Conservation (phyloP, 2,888 invertebrate genomes). For the Carabus problematicus region DNA sequence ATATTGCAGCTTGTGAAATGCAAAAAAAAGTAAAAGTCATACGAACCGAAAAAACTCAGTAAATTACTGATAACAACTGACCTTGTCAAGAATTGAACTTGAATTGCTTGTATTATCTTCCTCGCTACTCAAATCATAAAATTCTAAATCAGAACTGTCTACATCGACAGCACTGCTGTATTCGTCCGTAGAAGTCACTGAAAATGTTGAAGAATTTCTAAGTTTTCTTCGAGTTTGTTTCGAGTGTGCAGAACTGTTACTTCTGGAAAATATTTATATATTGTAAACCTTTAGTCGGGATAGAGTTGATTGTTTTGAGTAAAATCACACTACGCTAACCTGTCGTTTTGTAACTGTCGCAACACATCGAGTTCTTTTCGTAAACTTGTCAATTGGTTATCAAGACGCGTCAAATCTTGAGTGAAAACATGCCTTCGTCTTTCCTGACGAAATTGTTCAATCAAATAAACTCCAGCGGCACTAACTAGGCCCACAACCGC, state of each 20-base stretch:
- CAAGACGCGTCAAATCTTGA: conserved; percentile 54
- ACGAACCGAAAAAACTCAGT: background rate
- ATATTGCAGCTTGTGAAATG: background rate
- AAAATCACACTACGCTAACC: conserved; percentile 31
- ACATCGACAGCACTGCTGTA: conserved; percentile 53
- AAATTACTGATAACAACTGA: conserved; percentile 6
- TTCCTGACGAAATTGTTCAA: conserved; percentile 56
- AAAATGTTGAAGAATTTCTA: conserved; percentile 36
- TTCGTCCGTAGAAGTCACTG: conserved; percentile 51
- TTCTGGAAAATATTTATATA: conserved; percentile 31
- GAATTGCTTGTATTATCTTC: conserved; percentile 48
- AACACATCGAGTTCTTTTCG: conserved; percentile 53
- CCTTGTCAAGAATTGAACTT: conserved; percentile 45
- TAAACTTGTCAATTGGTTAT: conserved; percentile 52
- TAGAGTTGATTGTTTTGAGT: conserved; percentile 23
- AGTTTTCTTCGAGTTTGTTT: conserved; percentile 30
- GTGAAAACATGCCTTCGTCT: conserved; percentile 53
- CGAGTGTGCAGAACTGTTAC: conserved; percentile 32
- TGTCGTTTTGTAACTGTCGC: conserved; percentile 49
- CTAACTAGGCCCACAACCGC: conserved; percentile 56
- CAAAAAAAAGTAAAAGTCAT: background rate
- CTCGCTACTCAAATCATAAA: conserved; percentile 57
- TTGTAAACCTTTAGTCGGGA: background rate
- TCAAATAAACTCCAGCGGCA: conserved; percentile 55
- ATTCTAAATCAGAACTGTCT: conserved; percentile 58